These are phyloP conservation scores for Smutsia temminckii DNA, from an alignment of 2,797 vertebrate species.

Conservation along the genomic window DNA sequence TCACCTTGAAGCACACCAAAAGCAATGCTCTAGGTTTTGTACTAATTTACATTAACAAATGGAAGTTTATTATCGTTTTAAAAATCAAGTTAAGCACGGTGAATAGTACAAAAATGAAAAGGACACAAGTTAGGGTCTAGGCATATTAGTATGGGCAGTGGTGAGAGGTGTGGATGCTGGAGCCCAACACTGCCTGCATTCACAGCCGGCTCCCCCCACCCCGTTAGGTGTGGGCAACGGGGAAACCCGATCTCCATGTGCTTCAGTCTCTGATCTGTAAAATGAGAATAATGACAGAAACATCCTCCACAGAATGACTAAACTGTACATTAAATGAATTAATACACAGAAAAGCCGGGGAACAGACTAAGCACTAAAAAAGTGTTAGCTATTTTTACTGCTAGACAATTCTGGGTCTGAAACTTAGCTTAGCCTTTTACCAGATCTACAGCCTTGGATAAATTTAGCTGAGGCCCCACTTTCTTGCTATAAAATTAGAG, in stretches of 20 bases:
- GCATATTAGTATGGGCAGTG: background rate
- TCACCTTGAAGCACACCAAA: background rate
- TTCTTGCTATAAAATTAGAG: constrained; percentile 4
- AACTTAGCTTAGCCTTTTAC: background rate
- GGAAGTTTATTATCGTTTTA: background rate
- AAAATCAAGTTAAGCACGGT: background rate
- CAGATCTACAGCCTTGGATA: background rate
- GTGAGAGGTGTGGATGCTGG: background rate
- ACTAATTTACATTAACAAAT: background rate
- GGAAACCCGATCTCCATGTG: background rate
- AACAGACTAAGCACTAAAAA: background rate
- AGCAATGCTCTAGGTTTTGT: background rate
- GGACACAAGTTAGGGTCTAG: background rate
- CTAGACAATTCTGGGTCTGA: background rate
- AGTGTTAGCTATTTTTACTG: background rate
- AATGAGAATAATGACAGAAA: background rate
- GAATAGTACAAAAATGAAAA: background rate
- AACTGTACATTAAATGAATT: background rate
- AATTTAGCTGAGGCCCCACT: background rate
- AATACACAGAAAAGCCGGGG: background rate
- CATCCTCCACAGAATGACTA: background rate
- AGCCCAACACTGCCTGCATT: rapidly evolving
- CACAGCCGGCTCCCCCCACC: background rate
- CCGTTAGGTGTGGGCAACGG: background rate
- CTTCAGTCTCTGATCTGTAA: background rate